These are phyloP conservation scores for Conchocele bisecta DNA, from an alignment of 2,888 invertebrate species.

Conservation along the genomic window DNA sequence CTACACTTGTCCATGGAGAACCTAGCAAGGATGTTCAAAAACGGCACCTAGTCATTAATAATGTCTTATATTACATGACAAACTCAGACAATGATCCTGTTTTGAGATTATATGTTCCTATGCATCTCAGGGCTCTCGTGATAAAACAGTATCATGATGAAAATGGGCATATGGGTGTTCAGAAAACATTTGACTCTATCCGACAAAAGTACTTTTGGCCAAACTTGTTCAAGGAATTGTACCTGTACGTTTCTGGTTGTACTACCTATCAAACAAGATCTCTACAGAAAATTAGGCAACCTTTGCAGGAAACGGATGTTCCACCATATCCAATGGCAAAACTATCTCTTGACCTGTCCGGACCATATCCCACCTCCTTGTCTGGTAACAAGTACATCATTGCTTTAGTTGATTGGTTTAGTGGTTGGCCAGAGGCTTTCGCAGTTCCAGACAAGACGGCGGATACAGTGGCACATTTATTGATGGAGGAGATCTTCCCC, in stretches of 20 bases:
- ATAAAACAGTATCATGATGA: slow-evolving; percentile 37
- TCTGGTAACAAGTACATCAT: slow-evolving; percentile 45
- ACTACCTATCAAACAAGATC: slow-evolving; percentile 22
- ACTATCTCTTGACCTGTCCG: slow-evolving; percentile 22
- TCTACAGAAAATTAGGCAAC: slow-evolving; percentile 19
- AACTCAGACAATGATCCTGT: slow-evolving; percentile 40
- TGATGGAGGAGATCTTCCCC: slow-evolving; percentile 31
- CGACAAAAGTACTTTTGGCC: slow-evolving; percentile 40
- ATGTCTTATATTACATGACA: slow-evolving; percentile 42
- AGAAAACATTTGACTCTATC: slow-evolving; percentile 13
- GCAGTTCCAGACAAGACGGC: slow-evolving; percentile 29
- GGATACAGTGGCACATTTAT: slow-evolving; percentile 27
- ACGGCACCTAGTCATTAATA: slow-evolving; percentile 19
- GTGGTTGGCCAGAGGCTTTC: slow-evolving; percentile 30
- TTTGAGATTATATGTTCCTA: slow-evolving; percentile 30
- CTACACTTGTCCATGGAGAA: slow-evolving; percentile 4
- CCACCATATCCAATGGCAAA: slow-evolving; percentile 37
- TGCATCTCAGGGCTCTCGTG: slow-evolving; percentile 5
- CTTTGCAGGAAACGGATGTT: slow-evolving; percentile 46
- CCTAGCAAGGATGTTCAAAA: background rate
- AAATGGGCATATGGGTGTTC: slow-evolving; percentile 28
- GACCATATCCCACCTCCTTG: slow-evolving; percentile 20
- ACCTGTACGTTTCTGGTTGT: slow-evolving; percentile 15
- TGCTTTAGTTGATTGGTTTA: slow-evolving; percentile 22
- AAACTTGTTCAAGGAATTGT: slow-evolving; percentile 25